Conservation (phyloP, 2,113 vertebrate genomes). For the Archilochus colubris region DNA sequence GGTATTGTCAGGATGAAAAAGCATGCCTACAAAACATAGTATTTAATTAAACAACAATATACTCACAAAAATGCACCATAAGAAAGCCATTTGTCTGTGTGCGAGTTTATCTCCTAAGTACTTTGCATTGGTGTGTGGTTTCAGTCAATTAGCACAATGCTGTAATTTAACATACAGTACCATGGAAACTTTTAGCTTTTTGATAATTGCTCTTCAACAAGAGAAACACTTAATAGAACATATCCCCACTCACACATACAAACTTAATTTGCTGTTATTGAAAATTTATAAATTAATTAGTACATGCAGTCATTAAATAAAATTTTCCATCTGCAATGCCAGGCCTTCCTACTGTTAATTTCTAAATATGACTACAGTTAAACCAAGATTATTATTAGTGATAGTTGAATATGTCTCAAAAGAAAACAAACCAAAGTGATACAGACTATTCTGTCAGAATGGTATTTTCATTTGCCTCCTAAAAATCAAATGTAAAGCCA, state of each 20-base stretch:
- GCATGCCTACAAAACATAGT: background rate
- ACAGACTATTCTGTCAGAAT: background rate
- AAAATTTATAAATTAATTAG: slow-evolving; percentile 74
- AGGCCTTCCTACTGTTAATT: slow-evolving; percentile 23
- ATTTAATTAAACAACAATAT: slow-evolving; percentile 15
- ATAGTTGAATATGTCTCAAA: background rate
- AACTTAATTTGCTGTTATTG: slow-evolving; percentile 64
- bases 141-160: slow-evolving; percentile 37
- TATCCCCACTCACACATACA: slow-evolving; percentile 48
- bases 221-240: slow-evolving; percentile 55
- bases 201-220: slow-evolving; percentile 33
- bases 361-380: slow-evolving; percentile 3
- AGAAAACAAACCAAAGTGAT: background rate
- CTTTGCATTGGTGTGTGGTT: background rate
- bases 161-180: slow-evolving; percentile 6
- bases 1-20: background rate
- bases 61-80: background rate
- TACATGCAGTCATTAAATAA: slow-evolving; percentile 35
- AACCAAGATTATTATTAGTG: background rate
- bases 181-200: background rate
- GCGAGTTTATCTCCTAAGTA: slow-evolving; percentile 15
- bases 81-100: background rate
- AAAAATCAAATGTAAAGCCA: background rate
- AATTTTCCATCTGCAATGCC: slow-evolving; percentile 48
- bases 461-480: background rate